These are phyloP conservation scores for Paraplagusia blochii DNA, from an alignment of 2,113 vertebrate genomes.

Conservation along the genomic window DNA sequence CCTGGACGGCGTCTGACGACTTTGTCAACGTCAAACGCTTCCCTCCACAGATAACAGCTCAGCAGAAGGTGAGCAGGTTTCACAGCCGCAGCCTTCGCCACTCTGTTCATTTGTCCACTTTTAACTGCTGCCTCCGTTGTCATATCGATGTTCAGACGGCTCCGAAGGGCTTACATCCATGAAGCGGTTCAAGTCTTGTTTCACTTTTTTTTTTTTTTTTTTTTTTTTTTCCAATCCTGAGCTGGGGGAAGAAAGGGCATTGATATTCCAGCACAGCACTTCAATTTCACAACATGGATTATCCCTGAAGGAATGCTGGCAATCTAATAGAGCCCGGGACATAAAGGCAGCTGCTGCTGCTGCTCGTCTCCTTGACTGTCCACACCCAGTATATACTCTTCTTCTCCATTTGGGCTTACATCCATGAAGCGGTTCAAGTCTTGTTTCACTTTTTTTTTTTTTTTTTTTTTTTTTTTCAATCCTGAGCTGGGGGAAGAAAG, in stretches of 20 bases:
- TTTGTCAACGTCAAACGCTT: conserved; percentile 14
- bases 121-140: conserved; percentile 21
- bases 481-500: conserved; percentile 18
- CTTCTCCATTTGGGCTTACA: conserved; percentile 40
- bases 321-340: conserved; percentile 50
- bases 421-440: conserved; percentile 39
- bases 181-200: conserved; percentile 40
- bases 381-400: conserved; percentile 30
- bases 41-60: not conserved
- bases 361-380: conserved; percentile 36
- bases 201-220: conserved; percentile 52
- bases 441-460: conserved; percentile 52
- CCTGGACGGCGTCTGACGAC: not conserved
- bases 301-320: conserved; percentile 66
- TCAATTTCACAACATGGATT: conserved; percentile 75
- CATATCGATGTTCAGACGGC: conserved; percentile 55
- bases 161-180: conserved; percentile 45
- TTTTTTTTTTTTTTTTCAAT: too few species aligned
- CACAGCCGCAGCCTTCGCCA: not conserved
- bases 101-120: not conserved
- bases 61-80: not conserved
- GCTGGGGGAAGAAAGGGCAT: conserved; percentile 26
- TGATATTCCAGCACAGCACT: conserved; percentile 67
- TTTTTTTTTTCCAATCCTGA: too few species aligned
- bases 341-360: conserved; percentile 43